Evolutionary conservation across 2,888 invertebrate species (phyloP).

Genomic region (Tenthredo distinguenda): DNA sequence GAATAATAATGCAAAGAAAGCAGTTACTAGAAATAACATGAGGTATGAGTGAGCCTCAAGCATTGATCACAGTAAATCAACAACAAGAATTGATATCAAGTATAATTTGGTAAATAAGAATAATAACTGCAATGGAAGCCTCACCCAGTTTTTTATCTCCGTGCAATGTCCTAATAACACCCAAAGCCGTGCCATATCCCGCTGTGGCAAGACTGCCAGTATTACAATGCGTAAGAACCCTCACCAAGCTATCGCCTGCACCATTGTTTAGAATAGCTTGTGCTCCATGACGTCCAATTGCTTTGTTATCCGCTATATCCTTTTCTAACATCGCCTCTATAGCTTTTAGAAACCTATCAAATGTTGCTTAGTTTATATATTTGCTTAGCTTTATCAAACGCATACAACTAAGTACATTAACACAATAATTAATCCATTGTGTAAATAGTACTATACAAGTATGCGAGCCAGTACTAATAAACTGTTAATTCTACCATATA

Average conservation of each 20-base stretch:
- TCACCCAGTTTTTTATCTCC: conserved; percentile 86
- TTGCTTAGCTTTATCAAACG: neutral
- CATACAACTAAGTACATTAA: neutral
- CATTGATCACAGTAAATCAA: neutral
- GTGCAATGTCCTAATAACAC: conserved; percentile 93
- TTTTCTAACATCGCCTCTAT: conserved; percentile 92
- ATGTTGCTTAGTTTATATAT: conserved; percentile 8
- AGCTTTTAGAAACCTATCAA: conserved; percentile 85
- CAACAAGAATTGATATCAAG: conserved; percentile 11
- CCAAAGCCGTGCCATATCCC: conserved; percentile 98
- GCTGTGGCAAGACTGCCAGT: conserved; percentile 99
- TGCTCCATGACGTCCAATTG: conserved; percentile 92
- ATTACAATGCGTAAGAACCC: conserved; percentile 97
- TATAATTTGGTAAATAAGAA: neutral
- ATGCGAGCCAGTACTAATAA: neutral
- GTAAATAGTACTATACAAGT: neutral
- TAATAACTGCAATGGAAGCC: conserved; percentile 51
- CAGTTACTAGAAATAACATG: neutral
- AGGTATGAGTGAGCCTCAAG: neutral
- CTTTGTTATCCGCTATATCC: conserved; percentile 93
- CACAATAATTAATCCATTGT: neutral
- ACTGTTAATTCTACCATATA: neutral
- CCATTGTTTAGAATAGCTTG: conserved; percentile 85
- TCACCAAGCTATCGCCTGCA: conserved; percentile 82
- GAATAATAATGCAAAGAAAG: neutral